Conservation (phyloP, 2,888 invertebrate genomes). For the Synanthedon vespiformis region DNA sequence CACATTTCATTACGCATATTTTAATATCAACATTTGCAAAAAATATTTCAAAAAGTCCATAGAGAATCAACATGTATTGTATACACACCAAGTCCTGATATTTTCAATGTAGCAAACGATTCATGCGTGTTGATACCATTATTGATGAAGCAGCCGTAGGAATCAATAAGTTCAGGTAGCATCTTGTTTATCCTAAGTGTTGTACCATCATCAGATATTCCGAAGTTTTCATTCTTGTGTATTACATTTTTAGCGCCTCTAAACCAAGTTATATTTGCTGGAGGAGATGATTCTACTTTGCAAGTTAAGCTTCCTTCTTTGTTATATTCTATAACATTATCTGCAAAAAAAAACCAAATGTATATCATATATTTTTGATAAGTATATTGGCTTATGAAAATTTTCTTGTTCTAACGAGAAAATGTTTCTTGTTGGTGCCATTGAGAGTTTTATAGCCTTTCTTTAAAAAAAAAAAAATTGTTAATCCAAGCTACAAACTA, state of each 20-base stretch:
- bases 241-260: slow-evolving; percentile 12
- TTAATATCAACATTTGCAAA: neutral
- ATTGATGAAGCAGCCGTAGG: slow-evolving; percentile 20
- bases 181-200: slow-evolving; percentile 21
- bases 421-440: no score
- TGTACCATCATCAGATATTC: slow-evolving; percentile 17
- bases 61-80: neutral
- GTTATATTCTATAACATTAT: slow-evolving; percentile 18
- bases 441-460: no score
- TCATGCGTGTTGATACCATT: slow-evolving; percentile 13
- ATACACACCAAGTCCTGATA: slow-evolving; percentile 22
- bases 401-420: no score
- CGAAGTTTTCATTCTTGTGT: slow-evolving; percentile 8
- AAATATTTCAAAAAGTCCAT: neutral
- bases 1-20: neutral
- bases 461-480: no score
- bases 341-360: slow-evolving; percentile 13
- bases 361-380: no score
- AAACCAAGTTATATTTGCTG: slow-evolving; percentile 25
- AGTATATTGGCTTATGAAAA: no score
- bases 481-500: no score
- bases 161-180: slow-evolving; percentile 15
- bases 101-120: slow-evolving; percentile 15
- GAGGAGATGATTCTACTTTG: slow-evolving; percentile 24
- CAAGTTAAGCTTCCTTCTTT: slow-evolving; percentile 17